These are phyloP conservation scores for Actinernus sp. DNA, from an alignment of 92 coral and sea anemone species.

Conservation along the genomic window DNA sequence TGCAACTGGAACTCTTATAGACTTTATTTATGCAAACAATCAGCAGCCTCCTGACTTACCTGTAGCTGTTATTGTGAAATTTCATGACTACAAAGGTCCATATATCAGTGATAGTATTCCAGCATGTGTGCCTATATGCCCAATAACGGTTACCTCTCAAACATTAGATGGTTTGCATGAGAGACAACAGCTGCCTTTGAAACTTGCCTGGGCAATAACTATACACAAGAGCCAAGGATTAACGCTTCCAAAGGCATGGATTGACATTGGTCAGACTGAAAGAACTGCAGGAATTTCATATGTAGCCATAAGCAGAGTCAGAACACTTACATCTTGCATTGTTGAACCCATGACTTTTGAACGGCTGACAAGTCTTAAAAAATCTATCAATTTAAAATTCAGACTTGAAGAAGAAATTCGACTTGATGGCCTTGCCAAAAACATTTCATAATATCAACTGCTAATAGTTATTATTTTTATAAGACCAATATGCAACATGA, in stretches of 20 bases:
- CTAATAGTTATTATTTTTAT: too few relatives aligned
- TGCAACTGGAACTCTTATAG: slow-evolving; percentile 58
- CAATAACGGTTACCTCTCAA: slow-evolving; percentile 36
- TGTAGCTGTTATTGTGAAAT: slow-evolving; percentile 50
- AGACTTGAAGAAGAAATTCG: slow-evolving; percentile 64
- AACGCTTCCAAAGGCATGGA: slow-evolving; percentile 37
- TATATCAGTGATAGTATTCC: slow-evolving; percentile 58
- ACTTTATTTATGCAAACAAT: slow-evolving; percentile 59
- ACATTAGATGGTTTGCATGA: slow-evolving; percentile 44
- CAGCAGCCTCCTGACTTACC: slow-evolving; percentile 71
- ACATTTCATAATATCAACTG: too few relatives aligned
- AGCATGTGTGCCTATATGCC: slow-evolving; percentile 59
- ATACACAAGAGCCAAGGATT: slow-evolving; percentile 65
- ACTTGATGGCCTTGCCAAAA: too few relatives aligned
- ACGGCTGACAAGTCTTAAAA: slow-evolving; percentile 52
- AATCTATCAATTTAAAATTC: slow-evolving; percentile 55
- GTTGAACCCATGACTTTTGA: slow-evolving; percentile 59
- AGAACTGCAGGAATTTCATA: slow-evolving; percentile 61
- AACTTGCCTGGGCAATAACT: slow-evolving; percentile 64
- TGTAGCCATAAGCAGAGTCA: slow-evolving; percentile 67
- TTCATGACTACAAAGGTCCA: slow-evolving; percentile 61
- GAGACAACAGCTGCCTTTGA: slow-evolving; percentile 56
- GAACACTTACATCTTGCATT: slow-evolving; percentile 45
- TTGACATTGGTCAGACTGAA: slow-evolving; percentile 57
- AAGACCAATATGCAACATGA: too few relatives aligned